These are phyloP conservation scores for Caenorhabditis sp. DNA, from an alignment of 2,888 invertebrate species.

Conservation along the genomic window DNA sequence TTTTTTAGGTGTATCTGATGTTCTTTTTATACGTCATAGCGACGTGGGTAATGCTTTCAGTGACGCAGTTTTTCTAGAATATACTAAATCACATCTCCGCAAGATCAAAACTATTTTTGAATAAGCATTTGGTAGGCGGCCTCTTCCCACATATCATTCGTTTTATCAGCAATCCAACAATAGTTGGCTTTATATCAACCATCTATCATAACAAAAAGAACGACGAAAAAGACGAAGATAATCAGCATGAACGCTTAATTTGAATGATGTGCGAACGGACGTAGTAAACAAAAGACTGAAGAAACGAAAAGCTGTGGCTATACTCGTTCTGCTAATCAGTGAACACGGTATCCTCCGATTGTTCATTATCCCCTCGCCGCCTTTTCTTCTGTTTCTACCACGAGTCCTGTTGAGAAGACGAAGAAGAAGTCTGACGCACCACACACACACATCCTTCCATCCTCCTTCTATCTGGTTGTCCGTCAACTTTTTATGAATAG, in stretches of 20 bases:
- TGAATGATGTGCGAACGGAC: slow-evolving; percentile 46
- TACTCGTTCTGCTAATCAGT: slow-evolving; percentile 62
- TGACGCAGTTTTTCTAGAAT: too few relatives aligned
- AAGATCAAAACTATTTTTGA: too few relatives aligned
- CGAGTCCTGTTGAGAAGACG: slow-evolving; percentile 53
- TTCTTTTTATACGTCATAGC: not conserved
- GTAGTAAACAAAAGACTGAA: slow-evolving; percentile 41
- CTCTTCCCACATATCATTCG: not conserved
- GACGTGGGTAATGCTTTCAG: too few relatives aligned
- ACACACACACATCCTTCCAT: slow-evolving; percentile 19
- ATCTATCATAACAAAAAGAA: slow-evolving; percentile 14
- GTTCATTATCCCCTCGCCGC: slow-evolving; percentile 23
- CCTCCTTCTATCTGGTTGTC: slow-evolving; percentile 61
- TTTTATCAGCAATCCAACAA: not conserved
- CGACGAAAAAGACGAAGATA: slow-evolving; percentile 2
- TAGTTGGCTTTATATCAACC: not conserved
- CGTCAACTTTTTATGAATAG: slow-evolving; percentile 64
- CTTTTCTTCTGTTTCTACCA: slow-evolving; percentile 10
- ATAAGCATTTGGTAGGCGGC: too few relatives aligned
- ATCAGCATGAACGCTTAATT: slow-evolving; percentile 21
- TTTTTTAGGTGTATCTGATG: slow-evolving; percentile 26
- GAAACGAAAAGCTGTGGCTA: slow-evolving; percentile 27
- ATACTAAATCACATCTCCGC: too few relatives aligned
- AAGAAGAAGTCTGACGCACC: slow-evolving; percentile 30
- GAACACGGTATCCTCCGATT: slow-evolving; percentile 51